Base-by-base conservation (phyloP, 2,888 invertebrate genomes). In the Lasiommata megera region DNA sequence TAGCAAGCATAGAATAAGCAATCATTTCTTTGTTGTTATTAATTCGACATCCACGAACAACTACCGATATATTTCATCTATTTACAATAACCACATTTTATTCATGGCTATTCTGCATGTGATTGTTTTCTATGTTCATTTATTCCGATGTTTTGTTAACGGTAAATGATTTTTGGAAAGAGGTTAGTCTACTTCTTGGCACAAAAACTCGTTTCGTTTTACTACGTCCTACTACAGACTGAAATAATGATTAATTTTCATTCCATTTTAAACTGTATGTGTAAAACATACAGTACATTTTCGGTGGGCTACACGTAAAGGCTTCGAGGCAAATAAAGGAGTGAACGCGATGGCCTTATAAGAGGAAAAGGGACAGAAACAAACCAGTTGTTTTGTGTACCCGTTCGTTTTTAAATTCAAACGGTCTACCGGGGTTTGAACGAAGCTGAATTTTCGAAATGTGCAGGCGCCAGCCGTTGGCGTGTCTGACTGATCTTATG, bases 211-310 rank as follows among this genome's bases (percentile, higher is more conserved):
- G 88, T 88, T 88, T 78, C 62, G 67, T 70, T 74, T 87, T 88
- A 88, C 89, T 88, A 88, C 84, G 80, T 70, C 72, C 79, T 88
- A 88, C 88, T 88, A 88, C 58, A 53, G 62, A 60, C 50, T 50
- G 50, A 62, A 62, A 64, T 56, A 60, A 48, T 34, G n/a, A 1
- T 14, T 18, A 1, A 5, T 11, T 1, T 12, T 3, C 9, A 34
- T 38, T 54, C 11, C 1, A 60, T 18, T 60, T 47, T 54, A 9
- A 6, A 38, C 8, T 50, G 31, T 60, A 60, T 34, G 3, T 0
- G 0, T 0, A 2, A 9, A 17, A 0, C 5, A 34, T 53, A 62
- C 23, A 46, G 47, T 36, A 7, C n/a, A 11, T 43, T 53, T 44
- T 62, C 11, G 9, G 9, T 36, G 48, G 12, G 9, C 6, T 16